These are phyloP conservation scores for Arenaria interpres DNA, from an alignment of 2,113 vertebrate genomes.

Conservation along the genomic window DNA sequence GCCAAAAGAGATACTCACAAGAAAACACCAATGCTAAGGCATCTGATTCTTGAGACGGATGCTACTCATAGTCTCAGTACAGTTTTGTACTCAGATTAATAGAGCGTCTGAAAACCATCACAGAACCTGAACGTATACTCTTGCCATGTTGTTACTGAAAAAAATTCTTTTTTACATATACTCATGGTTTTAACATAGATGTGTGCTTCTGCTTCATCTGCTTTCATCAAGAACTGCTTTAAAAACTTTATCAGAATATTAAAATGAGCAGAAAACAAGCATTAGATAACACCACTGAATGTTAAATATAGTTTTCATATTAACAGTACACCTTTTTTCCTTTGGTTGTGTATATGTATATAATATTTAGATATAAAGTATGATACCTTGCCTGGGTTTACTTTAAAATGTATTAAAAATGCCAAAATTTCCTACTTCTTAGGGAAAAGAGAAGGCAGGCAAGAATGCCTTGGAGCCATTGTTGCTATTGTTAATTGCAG, in stretches of 20 bases:
- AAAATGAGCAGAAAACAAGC: neutral
- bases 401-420: neutral
- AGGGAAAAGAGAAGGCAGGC: neutral
- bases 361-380: neutral
- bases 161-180: neutral
- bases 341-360: neutral
- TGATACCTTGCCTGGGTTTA: neutral
- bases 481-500: neutral
- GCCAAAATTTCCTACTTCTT: rapidly evolving
- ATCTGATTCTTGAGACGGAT: neutral
- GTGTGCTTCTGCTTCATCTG: neutral
- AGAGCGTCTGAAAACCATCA: neutral
- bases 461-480: neutral
- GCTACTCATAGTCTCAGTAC: neutral
- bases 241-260: neutral
- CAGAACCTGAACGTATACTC: rapidly evolving
- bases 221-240: neutral
- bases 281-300: neutral
- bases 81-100: neutral
- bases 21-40: neutral
- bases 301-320: neutral
- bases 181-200: neutral
- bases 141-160: neutral
- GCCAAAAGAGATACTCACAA: neutral
- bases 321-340: neutral